A percentile compares a stretch with the other conserved stretches of the same genome.
Evolutionary conservation across 2,113 vertebrate genomes (phyloP).

Genomic region (Saguinus imperator): DNA sequence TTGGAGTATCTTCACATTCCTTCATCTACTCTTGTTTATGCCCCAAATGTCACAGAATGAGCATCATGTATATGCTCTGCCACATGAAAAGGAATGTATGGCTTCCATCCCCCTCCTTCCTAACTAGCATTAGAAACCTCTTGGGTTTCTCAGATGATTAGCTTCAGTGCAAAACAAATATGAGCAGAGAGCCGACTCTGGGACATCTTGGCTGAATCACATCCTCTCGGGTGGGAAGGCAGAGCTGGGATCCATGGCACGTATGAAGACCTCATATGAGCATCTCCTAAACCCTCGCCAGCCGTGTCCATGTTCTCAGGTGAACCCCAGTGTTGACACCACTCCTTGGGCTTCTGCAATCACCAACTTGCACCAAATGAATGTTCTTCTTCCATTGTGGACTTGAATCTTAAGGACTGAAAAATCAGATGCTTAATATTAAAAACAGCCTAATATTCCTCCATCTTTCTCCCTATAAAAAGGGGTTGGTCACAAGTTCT

Average conservation of each 20-base stretch:
- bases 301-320: neutral
- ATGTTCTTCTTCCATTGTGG: neutral
- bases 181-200: neutral
- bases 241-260: too few relatives aligned
- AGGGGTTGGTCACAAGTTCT: rapidly evolving
- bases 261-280: neutral
- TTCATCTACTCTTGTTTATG: neutral
- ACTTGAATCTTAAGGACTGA: neutral
- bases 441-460: neutral
- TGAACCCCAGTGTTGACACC: too few relatives aligned
- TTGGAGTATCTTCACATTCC: neutral
- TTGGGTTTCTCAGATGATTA: neutral
- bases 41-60: neutral
- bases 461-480: neutral
- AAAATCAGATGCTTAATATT: neutral
- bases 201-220: neutral
- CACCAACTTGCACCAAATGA: too few relatives aligned
- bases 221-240: neutral
- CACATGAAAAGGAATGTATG: neutral
- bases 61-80: neutral
- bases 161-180: neutral
- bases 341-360: neutral
- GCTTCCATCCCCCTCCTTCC: neutral
- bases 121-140: neutral
- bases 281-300: too few relatives aligned